phyloP scores from a whole-genome alignment of 2,113 vertebrate genomes.

The Macquaria ambigua region DNA sequence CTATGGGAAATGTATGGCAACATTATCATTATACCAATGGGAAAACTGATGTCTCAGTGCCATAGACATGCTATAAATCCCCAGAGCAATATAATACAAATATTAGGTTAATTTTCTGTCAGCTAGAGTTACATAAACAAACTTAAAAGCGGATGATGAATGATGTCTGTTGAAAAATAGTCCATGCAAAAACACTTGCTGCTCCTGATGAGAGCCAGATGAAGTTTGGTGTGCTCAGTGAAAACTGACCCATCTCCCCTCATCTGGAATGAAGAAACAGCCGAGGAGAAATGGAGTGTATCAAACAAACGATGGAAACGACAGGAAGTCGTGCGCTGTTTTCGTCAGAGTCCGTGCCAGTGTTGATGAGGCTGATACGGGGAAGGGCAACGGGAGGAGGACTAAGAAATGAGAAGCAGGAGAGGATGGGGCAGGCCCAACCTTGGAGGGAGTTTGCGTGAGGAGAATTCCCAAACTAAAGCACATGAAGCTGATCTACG shows the following conservation, averaged over 20 bases:
- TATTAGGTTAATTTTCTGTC: slow-evolving; percentile 63
- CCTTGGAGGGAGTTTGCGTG: slow-evolving; percentile 55
- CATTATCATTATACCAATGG: slow-evolving; percentile 27
- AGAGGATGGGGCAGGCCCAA: slow-evolving; percentile 52
- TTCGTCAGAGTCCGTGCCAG: slow-evolving; percentile 65
- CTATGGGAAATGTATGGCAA: slow-evolving; percentile 13
- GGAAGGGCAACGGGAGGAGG: slow-evolving; percentile 16
- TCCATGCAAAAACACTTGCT: slow-evolving; percentile 68
- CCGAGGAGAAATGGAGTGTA: slow-evolving; percentile 68
- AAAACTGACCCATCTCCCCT: slow-evolving; percentile 66
- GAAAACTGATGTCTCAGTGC: slow-evolving; percentile 38
- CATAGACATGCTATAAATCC: slow-evolving; percentile 50
- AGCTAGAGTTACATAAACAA: slow-evolving; percentile 64
- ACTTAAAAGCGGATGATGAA: slow-evolving; percentile 69
- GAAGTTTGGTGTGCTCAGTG: slow-evolving; percentile 45
- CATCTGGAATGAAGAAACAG: slow-evolving; percentile 69
- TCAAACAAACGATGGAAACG: slow-evolving; percentile 69
- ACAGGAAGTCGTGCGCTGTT: slow-evolving; percentile 59
- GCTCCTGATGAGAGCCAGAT: slow-evolving; percentile 73
- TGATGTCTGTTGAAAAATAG: slow-evolving; percentile 65
- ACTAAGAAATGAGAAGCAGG: slow-evolving; percentile 48
- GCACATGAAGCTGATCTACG: background rate
- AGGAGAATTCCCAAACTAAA: slow-evolving; percentile 66
- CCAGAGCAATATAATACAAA: slow-evolving; percentile 51
- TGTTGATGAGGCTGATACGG: slow-evolving; percentile 54